Conservation (phyloP, 2,113 vertebrate species). For the Campylomormyrus tamandua region DNA sequence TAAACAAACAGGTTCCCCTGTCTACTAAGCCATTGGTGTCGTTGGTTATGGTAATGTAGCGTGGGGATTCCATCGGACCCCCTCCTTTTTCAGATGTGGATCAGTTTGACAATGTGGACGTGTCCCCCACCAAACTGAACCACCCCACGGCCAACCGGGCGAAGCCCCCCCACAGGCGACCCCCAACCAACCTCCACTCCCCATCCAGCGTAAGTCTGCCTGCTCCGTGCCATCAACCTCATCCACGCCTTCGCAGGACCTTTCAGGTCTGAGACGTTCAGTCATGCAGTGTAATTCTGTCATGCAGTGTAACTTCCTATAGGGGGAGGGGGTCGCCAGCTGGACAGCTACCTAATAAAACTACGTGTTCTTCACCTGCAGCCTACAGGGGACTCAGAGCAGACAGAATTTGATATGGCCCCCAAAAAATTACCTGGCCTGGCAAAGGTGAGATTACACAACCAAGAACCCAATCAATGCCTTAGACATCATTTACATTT, state of each 20-base stretch:
- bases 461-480: slow-evolving; percentile 24
- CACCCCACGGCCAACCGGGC: slow-evolving; percentile 65
- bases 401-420: slow-evolving; percentile 27
- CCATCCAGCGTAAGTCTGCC: slow-evolving; percentile 31
- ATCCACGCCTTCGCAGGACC: neutral
- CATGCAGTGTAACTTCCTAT: neutral
- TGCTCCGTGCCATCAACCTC: neutral
- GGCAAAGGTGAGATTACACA: slow-evolving; percentile 23
- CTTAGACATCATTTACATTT: neutral
- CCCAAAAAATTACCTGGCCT: slow-evolving; percentile 29
- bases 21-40: neutral
- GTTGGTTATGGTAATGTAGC: neutral
- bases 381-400: slow-evolving; percentile 26
- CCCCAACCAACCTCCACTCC: slow-evolving; percentile 41
- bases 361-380: slow-evolving; percentile 23
- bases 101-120: slow-evolving; percentile 54
- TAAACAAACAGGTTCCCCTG: neutral
- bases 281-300: neutral
- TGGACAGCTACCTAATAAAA: neutral
- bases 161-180: slow-evolving; percentile 63
- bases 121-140: slow-evolving; percentile 54
- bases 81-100: slow-evolving; percentile 19
- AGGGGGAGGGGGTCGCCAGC: neutral
- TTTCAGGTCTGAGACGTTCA: neutral
- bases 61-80: neutral